phyloP scores from a whole-genome alignment of 2,113 vertebrate genomes.

The Oreotragus oreotragus region DNA sequence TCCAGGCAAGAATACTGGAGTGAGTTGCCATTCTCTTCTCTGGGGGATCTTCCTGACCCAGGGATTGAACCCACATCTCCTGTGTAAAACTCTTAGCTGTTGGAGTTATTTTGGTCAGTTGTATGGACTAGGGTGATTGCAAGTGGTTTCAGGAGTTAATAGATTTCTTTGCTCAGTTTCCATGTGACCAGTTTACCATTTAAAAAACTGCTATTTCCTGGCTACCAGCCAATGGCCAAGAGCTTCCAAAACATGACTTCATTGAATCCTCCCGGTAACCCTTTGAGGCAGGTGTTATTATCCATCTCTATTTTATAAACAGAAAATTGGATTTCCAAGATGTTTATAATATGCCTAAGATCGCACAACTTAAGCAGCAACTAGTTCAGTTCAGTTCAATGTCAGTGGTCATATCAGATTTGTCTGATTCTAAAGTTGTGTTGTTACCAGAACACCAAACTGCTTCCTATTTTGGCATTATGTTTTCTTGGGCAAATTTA shows the following conservation, averaged over 20 bases:
- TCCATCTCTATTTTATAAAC: background rate
- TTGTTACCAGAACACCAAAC: background rate
- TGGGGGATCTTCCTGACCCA: background rate
- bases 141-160: background rate
- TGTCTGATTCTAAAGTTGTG: background rate
- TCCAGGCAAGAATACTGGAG: background rate
- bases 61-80: background rate
- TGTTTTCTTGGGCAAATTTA: constrained; percentile 2
- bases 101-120: constrained; percentile 7
- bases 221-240: background rate
- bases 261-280: background rate
- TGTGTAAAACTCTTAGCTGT: background rate
- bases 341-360: background rate
- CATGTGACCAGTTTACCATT: background rate
- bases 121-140: background rate
- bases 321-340: constrained; percentile 30
- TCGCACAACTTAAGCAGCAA: background rate
- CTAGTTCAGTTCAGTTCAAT: no score
- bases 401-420: background rate
- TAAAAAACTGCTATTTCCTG: background rate
- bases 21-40: background rate
- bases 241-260: background rate
- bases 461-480: background rate
- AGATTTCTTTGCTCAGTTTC: background rate
- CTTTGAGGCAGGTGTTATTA: background rate